Evolutionary conservation across 2,797 vertebrate genomes (phyloP).

Genomic region (Orientallactaga sibirica): DNA sequence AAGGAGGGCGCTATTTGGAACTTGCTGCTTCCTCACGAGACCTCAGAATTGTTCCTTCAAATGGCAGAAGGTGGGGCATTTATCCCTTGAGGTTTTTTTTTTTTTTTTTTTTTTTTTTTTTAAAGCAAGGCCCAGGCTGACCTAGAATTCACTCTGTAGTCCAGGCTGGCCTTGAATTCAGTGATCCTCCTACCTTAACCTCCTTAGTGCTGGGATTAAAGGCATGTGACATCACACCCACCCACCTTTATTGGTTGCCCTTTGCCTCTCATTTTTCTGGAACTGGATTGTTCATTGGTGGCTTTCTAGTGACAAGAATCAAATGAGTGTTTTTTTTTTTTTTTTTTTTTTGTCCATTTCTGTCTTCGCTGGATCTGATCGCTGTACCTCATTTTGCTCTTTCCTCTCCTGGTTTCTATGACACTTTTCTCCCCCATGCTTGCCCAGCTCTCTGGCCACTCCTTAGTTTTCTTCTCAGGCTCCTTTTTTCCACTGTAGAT

Average conservation of each 20-base stretch:
- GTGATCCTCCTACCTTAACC: no score
- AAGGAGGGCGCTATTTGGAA: not conserved
- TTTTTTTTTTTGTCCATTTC: not conserved
- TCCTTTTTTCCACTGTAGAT: slow-evolving; percentile 6
- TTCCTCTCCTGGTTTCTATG: not conserved
- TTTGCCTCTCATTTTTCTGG: not conserved
- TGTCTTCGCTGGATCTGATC: not conserved
- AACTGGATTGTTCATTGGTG: not conserved
- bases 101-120: no score
- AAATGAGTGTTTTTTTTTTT: not conserved
- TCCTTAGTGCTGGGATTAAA: no score
- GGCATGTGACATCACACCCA: no score
- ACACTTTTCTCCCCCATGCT: not conserved
- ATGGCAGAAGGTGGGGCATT: not conserved
- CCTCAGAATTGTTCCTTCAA: not conserved
- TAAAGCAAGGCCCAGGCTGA: no score
- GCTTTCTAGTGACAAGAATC: slow-evolving; percentile 21
- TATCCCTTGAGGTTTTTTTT: not conserved
- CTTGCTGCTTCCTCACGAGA: not conserved
- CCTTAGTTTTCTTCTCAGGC: slow-evolving; percentile 11
- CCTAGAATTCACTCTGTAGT: no score
- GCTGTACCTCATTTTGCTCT: not conserved
- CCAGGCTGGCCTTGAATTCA: no score
- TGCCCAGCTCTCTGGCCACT: not conserved
- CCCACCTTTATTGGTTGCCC: not conserved